These are phyloP conservation scores for Heliconius congener DNA, from an alignment of 1,140 invertebrate species.

Conservation along the genomic window DNA sequence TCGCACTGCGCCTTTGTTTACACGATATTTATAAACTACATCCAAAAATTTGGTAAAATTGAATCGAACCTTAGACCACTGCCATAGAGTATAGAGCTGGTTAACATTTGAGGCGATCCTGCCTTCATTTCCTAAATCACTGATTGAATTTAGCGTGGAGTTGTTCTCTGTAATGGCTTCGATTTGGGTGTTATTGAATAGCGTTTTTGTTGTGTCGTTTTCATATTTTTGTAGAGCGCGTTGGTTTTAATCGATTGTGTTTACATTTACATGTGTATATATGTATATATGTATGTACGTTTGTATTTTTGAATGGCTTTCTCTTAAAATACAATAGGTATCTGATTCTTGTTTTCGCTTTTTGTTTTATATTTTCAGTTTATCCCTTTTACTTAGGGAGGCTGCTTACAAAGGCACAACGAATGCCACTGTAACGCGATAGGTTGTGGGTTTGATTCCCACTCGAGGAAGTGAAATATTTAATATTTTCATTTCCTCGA, in stretches of 20 bases:
- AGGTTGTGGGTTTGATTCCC: not conserved
- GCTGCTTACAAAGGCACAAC: too few relatives aligned
- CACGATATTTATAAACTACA: constrained; percentile 39
- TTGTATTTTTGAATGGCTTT: not conserved
- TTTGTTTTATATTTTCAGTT: not conserved
- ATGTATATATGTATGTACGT: not conserved
- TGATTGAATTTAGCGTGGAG: constrained; percentile 36
- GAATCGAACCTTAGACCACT: constrained; percentile 24
- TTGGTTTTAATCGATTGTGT: constrained; percentile 8
- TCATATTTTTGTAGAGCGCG: constrained; percentile 8
- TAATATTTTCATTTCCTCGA: too few relatives aligned
- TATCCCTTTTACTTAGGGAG: not conserved
- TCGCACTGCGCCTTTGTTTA: constrained; percentile 38
- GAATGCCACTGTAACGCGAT: too few relatives aligned
- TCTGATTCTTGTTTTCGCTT: not conserved
- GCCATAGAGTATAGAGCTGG: constrained; percentile 22
- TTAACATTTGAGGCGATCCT: not conserved
- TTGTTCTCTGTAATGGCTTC: constrained; percentile 33
- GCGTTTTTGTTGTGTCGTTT: constrained; percentile 5
- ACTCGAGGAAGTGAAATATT: not conserved
- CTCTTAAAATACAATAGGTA: not conserved
- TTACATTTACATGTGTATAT: not conserved
- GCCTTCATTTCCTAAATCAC: constrained; percentile 35
- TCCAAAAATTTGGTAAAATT: not conserved
- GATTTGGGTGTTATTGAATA: constrained; percentile 33